phyloP scores from a whole-genome alignment of 2,888 invertebrate genomes.

The Cephus nigrinus region DNA sequence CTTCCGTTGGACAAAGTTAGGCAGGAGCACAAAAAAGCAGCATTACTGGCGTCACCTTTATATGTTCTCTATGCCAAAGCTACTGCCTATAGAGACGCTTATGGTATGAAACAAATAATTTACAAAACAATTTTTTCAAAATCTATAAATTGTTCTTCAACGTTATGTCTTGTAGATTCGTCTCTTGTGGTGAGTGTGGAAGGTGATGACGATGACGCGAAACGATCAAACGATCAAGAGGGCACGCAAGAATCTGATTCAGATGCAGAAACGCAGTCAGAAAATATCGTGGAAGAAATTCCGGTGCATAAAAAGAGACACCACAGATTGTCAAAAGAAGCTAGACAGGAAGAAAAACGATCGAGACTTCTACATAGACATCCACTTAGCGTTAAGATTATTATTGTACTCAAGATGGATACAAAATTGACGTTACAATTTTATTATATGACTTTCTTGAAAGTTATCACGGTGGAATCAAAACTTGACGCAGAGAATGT shows the following conservation, averaged over 20 bases:
- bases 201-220: constrained; percentile 69
- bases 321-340: constrained; percentile 74
- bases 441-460: constrained; percentile 76
- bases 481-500: constrained; percentile 70
- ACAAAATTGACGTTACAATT: constrained; percentile 76
- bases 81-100: constrained; percentile 83
- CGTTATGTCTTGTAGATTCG: constrained; percentile 38
- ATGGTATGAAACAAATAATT: constrained; percentile 65
- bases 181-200: constrained; percentile 64
- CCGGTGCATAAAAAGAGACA: constrained; percentile 73
- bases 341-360: constrained; percentile 77
- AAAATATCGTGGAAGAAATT: constrained; percentile 67
- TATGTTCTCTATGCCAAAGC: constrained; percentile 90
- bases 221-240: constrained; percentile 67
- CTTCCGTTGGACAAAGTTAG: constrained; percentile 83
- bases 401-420: constrained; percentile 74
- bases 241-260: constrained; percentile 77
- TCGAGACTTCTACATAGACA: constrained; percentile 77
- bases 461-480: constrained; percentile 80
- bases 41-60: constrained; percentile 82
- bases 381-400: constrained; percentile 77
- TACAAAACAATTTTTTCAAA: constrained; percentile 46
- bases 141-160: constrained; percentile 62
- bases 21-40: constrained; percentile 80
- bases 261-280: constrained; percentile 71